Conservation (phyloP, 1,140 invertebrate genomes). For the Drosophila tani region DNA sequence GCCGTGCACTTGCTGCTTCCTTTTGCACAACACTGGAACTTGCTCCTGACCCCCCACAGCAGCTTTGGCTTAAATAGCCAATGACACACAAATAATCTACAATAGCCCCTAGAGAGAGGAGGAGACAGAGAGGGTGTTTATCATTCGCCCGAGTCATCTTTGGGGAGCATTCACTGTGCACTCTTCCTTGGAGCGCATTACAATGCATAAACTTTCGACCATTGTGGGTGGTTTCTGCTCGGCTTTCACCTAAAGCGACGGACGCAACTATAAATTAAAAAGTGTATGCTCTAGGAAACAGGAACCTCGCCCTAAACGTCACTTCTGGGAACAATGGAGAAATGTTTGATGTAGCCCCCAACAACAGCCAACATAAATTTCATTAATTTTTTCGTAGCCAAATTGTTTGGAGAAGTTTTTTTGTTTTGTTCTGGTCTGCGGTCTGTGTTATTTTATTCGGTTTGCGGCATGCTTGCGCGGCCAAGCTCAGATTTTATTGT, state of each 20-base stretch:
- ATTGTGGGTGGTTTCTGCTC: conserved; percentile 30
- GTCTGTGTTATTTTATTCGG: conserved; percentile 12
- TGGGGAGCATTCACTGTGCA: conserved; percentile 58
- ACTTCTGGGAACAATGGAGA: conserved; percentile 55
- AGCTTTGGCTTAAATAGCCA: conserved; percentile 50
- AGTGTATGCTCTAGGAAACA: conserved; percentile 21
- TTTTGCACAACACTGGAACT: conserved; percentile 7
- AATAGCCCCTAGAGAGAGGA: conserved; percentile 14
- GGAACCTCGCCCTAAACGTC: conserved; percentile 33
- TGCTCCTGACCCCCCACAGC: conserved; percentile 4
- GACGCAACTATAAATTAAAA: conserved; percentile 62
- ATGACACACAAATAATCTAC: conserved; percentile 53
- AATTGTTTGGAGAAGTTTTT: conserved; percentile 59
- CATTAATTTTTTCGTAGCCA: conserved; percentile 65
- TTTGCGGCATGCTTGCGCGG: conserved; percentile 27
- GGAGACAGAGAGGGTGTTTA: conserved; percentile 6
- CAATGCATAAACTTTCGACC: conserved; percentile 64
- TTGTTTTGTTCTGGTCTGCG: conserved; percentile 14
- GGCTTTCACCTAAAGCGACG: conserved; percentile 30
- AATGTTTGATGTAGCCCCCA: conserved; percentile 43
- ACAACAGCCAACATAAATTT: conserved; percentile 58
- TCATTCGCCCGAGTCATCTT: conserved; percentile 55
- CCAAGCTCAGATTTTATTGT: conserved; percentile 64
- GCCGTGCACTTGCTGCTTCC: conserved; percentile 14
- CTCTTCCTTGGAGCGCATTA: conserved; percentile 45